These are phyloP conservation scores for Elegia similella DNA, from an alignment of 2,888 invertebrate genomes.

Conservation along the genomic window DNA sequence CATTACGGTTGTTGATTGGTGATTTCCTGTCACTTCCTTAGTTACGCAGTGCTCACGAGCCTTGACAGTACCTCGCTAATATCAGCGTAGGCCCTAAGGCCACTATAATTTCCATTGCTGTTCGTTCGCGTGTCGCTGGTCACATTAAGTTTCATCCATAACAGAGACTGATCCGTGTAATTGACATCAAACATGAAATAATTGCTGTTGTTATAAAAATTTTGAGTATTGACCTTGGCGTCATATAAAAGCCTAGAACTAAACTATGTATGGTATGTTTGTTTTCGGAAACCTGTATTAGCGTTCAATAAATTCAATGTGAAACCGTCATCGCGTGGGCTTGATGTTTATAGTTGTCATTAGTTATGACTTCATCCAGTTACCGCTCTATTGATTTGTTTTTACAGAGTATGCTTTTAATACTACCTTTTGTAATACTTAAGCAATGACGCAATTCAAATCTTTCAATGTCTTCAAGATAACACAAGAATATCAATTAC, in stretches of 20 bases:
- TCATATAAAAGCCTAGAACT: slow-evolving; percentile 17
- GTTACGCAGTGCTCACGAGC: slow-evolving; percentile 28
- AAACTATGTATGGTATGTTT: neutral
- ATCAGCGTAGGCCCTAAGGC: slow-evolving; percentile 56
- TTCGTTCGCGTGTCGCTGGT: slow-evolving; percentile 41
- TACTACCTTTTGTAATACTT: slow-evolving; percentile 28
- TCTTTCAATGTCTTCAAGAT: too few species aligned
- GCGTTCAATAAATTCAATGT: slow-evolving; percentile 49
- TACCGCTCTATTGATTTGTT: slow-evolving; percentile 45
- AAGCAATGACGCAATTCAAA: too few species aligned
- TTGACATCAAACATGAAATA: slow-evolving; percentile 42
- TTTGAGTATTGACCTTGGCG: slow-evolving; percentile 29
- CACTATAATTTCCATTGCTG: slow-evolving; percentile 49
- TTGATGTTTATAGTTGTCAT: slow-evolving; percentile 63
- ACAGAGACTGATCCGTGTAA: slow-evolving; percentile 38
- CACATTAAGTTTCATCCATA: slow-evolving; percentile 40
- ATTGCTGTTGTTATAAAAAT: slow-evolving; percentile 33
- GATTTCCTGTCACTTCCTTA: slow-evolving; percentile 27
- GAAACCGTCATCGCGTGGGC: slow-evolving; percentile 58
- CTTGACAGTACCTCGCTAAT: slow-evolving; percentile 57
- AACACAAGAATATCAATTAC: too few species aligned
- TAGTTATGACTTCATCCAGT: slow-evolving; percentile 70
- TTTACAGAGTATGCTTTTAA: slow-evolving; percentile 31
- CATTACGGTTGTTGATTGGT: slow-evolving; percentile 4
- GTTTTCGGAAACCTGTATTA: slow-evolving; percentile 4